These are phyloP conservation scores for Pachycephus smyrnensis DNA, from an alignment of 2,888 invertebrate species.

Conservation along the genomic window DNA sequence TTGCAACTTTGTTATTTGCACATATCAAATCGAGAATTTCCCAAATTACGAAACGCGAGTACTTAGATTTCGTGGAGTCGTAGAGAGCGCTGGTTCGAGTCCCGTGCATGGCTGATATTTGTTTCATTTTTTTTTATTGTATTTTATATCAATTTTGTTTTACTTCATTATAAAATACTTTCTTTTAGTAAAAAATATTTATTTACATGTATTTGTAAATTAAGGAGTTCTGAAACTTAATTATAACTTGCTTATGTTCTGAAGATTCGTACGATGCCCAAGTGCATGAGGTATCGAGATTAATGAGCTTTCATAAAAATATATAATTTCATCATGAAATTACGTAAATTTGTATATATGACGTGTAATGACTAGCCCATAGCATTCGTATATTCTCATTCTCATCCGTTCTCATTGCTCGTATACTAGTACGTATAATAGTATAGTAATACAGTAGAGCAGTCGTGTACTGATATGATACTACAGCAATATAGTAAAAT, in stretches of 20 bases:
- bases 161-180: not conserved
- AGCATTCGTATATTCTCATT: not conserved
- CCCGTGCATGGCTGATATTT: not conserved
- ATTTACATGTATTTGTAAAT: not conserved
- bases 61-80: not conserved
- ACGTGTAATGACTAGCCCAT: not conserved
- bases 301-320: not conserved
- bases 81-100: not conserved
- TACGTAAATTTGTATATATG: not conserved
- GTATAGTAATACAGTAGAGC: not conserved
- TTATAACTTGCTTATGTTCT: not conserved
- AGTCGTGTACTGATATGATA: not conserved
- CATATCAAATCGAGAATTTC: not conserved
- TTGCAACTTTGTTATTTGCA: not conserved
- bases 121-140: not conserved
- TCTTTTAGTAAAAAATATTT: not conserved
- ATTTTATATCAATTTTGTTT: not conserved
- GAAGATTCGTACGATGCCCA: not conserved
- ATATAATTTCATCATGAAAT: not conserved
- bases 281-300: not conserved
- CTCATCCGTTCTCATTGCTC: not conserved
- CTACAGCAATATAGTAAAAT: not conserved
- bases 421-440: conserved; percentile 1
- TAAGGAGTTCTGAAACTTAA: not conserved
- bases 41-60: not conserved